Base-by-base conservation (phyloP, 2,797 vertebrate species). In the Hoplostethus atlanticus region DNA sequence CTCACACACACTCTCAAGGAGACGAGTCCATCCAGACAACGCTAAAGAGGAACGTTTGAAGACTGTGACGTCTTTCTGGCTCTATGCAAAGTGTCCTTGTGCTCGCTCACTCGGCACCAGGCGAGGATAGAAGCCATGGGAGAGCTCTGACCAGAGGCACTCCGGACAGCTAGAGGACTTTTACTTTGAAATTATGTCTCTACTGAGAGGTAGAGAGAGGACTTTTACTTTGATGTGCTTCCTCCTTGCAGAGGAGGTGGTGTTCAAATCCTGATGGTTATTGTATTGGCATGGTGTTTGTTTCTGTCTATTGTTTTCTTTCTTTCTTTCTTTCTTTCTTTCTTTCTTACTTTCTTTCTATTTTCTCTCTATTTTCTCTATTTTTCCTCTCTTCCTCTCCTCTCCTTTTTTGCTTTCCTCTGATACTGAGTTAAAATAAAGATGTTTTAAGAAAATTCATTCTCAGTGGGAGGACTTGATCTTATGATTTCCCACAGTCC, bases 381-480 rank as follows among this genome's bases (percentile, higher is more conserved):
- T 42, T 30, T 28, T 38, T 40, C 13, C 25, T 21, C 10, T 40
- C 5, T 25, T 11, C 38, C 15, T 71, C 40, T 36, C 21, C 30
- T 68, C 55, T 86, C 67, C 76, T 73, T 76, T 81, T 71, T 83
- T 84, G 82, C 84, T 84, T 90, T 86, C 80, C 65, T 87, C 80
- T 94, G 87, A 91, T 86, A 76, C 83, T 86, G 85, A 87, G 81
- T 92, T 92, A 76, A 89, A 95, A 93, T 94, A 94, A 95, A 94
- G 68, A 87, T 74, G 68, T 84, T 90, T 87, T 42, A 83, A 84
- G 76, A 76, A 74, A 78, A 76, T 60, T 15, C 17, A 48, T 68
- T 77, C 30, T 64, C 51, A 50, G 59, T 50, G 25, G 50, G 50
- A 30, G 34, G 42, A 69, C 0, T 21, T 21, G 21, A 21, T 21